phyloP scores from a whole-genome alignment of 2,797 vertebrate genomes.

The Pipistrellus kuhlii region DNA sequence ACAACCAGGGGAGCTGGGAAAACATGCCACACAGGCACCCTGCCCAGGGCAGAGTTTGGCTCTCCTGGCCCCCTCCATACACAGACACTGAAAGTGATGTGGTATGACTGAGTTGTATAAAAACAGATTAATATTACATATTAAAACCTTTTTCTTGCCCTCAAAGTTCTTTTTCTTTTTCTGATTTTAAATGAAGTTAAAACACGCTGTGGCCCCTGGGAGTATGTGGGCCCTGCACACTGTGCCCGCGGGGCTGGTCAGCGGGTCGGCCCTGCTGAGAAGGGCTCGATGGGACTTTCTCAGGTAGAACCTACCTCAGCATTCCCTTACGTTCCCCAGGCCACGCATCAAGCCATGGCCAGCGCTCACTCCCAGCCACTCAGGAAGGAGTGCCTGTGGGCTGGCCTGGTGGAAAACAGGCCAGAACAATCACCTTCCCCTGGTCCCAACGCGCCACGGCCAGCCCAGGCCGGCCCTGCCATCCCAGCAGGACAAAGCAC shows the following conservation, averaged over 20 bases:
- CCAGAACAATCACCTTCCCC: not conserved
- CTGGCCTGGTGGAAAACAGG: not conserved
- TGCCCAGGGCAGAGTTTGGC: not conserved
- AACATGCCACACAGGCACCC: accelerated
- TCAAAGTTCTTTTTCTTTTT: conserved; percentile 14
- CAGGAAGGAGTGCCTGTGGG: not conserved
- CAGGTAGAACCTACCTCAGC: not conserved
- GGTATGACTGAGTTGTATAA: not conserved
- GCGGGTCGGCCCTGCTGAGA: not conserved
- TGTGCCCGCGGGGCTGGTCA: not conserved
- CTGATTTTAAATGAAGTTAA: conserved; percentile 19
- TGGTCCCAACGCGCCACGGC: not conserved
- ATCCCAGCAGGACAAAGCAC: not conserved
- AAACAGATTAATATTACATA: not conserved
- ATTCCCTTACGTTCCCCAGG: not conserved
- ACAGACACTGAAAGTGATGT: not conserved
- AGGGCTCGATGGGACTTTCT: not conserved
- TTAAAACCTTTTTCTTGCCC: not conserved
- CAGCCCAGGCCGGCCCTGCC: not conserved
- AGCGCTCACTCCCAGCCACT: not conserved
- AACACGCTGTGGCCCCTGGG: not conserved
- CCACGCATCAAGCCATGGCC: not conserved
- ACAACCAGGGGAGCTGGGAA: not conserved
- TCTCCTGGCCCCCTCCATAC: not conserved
- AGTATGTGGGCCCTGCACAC: not conserved